Conservation (phyloP, 2,113 vertebrate genomes). For the Reinhardtius hippoglossoides region DNA sequence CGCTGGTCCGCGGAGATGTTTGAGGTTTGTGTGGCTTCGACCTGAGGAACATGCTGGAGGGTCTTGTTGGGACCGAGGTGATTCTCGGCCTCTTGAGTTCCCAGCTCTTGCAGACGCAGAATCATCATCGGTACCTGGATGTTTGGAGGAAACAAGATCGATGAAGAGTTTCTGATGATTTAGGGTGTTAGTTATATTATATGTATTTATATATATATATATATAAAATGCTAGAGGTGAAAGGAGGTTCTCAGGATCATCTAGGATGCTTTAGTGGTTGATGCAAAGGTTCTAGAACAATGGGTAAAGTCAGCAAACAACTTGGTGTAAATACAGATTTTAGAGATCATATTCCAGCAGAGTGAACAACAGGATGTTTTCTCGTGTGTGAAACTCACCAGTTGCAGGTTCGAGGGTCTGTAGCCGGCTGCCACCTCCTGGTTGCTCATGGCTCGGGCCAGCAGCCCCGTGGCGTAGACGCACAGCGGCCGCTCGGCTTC, state of each 20-base stretch:
- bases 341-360: no score
- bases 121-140: conserved; percentile 90
- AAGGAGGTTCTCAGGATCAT: no score
- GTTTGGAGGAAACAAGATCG: neutral
- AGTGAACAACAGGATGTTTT: no score
- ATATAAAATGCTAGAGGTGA: no score
- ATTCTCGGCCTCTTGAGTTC: conserved; percentile 76
- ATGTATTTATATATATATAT: no score
- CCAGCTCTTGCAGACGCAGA: conserved; percentile 85
- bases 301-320: no score
- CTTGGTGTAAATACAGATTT: no score
- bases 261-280: no score
- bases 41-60: conserved; percentile 67
- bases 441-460: conserved; percentile 93
- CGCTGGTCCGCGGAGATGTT: conserved; percentile 53
- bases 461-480: conserved; percentile 88
- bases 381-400: conserved; percentile 56
- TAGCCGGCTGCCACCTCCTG: conserved; percentile 93
- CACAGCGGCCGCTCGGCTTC: conserved; percentile 88
- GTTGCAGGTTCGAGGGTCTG: conserved; percentile 87
- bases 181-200: no score
- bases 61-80: conserved; percentile 76
- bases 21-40: conserved; percentile 76
- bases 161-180: no score
- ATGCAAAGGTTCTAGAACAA: no score